A percentile compares a stretch with the other conserved stretches of the same genome.
Conservation (phyloP, 2,888 invertebrate species). For the Tenthredo scrophulariae region DNA sequence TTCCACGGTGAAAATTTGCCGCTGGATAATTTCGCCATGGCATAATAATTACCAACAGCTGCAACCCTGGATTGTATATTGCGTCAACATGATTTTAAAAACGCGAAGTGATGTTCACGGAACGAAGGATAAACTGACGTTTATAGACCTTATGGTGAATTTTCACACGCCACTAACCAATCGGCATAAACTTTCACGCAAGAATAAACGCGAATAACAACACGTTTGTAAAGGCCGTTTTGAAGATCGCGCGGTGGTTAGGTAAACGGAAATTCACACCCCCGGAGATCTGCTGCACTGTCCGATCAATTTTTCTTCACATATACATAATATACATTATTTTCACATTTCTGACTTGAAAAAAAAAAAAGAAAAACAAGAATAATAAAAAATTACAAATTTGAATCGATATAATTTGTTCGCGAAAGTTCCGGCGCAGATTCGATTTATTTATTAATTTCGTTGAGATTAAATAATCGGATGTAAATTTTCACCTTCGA, state of each 20-base stretch:
- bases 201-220: constrained; percentile 24
- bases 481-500: not conserved
- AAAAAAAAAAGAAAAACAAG: no score
- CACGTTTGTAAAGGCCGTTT: not conserved
- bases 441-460: no score
- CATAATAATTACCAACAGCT: not conserved
- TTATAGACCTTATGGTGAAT: not conserved
- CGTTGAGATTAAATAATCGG: no score
- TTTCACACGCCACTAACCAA: constrained; percentile 20
- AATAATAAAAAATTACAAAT: no score
- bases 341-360: no score
- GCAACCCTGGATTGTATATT: not conserved
- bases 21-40: not conserved
- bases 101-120: not conserved
- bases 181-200: constrained; percentile 16
- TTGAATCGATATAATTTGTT: not conserved
- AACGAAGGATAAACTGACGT: constrained; percentile 11
- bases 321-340: not conserved
- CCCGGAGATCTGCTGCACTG: not conserved
- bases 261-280: not conserved
- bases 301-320: not conserved
- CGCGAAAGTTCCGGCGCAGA: not conserved
- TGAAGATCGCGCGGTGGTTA: not conserved
- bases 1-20: not conserved
- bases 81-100: not conserved